Percentiles rank a stretch among this genome's conserved stretches.
Evolutionary conservation across 2,113 vertebrate genomes (phyloP).

Genomic region (Menidia beryllina): DNA sequence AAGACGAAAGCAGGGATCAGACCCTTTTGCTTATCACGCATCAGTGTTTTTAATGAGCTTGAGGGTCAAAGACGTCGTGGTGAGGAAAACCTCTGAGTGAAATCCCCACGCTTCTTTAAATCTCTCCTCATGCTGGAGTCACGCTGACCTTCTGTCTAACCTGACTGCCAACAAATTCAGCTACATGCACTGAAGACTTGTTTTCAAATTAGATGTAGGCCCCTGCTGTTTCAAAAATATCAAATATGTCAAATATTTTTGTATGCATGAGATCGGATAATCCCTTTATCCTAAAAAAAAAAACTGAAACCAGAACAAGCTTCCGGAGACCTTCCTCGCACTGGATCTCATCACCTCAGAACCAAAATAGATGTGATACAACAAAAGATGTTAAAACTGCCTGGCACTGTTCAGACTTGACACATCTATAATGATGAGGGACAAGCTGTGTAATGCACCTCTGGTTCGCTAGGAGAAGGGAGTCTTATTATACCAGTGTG

Average conservation of each 20-base stretch:
- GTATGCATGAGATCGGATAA: neutral
- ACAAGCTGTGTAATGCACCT: slow-evolving; percentile 7
- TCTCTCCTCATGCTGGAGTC: slow-evolving; percentile 17
- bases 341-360: neutral
- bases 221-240: neutral
- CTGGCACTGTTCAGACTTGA: neutral
- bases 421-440: neutral
- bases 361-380: neutral
- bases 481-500: slow-evolving; percentile 9
- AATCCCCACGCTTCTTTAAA: slow-evolving; percentile 26
- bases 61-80: slow-evolving; percentile 27
- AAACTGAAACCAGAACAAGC: neutral
- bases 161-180: slow-evolving; percentile 22
- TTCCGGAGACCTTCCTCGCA: neutral
- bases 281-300: neutral
- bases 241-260: slow-evolving; percentile 10
- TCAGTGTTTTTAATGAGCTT: slow-evolving; percentile 45
- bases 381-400: neutral
- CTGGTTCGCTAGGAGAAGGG: slow-evolving; percentile 8
- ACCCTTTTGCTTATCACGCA: slow-evolving; percentile 17
- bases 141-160: slow-evolving; percentile 29
- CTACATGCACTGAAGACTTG: neutral
- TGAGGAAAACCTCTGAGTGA: slow-evolving; percentile 31
- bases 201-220: slow-evolving; percentile 27
- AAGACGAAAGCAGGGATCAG: slow-evolving; percentile 19